Conservation (phyloP, 2,113 vertebrate genomes). For the Ailurus styani region DNA sequence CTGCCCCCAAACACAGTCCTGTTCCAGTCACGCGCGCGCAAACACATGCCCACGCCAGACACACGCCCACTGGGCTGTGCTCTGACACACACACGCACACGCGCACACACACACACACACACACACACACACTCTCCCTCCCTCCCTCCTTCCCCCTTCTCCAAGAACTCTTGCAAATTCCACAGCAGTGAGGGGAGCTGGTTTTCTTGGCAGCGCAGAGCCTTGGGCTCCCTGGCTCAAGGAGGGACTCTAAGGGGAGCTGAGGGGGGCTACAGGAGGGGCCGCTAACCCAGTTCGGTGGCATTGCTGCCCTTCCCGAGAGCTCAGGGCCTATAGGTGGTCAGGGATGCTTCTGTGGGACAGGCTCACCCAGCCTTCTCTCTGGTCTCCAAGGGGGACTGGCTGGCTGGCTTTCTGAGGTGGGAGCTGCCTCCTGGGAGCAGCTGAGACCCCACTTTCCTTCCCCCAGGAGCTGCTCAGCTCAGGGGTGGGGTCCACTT, state of each 20-base stretch:
- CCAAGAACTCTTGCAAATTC: constrained; percentile 68
- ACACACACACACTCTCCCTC: not conserved
- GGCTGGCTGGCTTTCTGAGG: not conserved
- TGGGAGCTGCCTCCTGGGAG: not conserved
- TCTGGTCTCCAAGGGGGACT: not conserved
- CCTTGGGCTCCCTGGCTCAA: constrained; percentile 31
- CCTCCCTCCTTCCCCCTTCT: not conserved
- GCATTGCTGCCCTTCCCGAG: not conserved
- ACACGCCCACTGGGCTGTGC: constrained; percentile 22
- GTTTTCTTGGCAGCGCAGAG: constrained; percentile 68
- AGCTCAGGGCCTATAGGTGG: not conserved
- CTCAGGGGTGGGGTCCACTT: not conserved
- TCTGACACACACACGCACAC: not conserved
- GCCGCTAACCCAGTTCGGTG: not conserved
- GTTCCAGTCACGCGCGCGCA: constrained; percentile 33
- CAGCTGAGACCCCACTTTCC: not conserved
- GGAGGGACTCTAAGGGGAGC: not conserved
- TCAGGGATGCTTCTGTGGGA: not conserved
- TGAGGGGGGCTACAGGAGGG: not conserved
- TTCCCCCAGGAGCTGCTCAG: not conserved
- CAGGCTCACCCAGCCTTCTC: not conserved
- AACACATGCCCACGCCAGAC: constrained; percentile 21
- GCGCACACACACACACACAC: not conserved
- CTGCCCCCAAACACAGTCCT: constrained; percentile 11
- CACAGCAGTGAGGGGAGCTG: constrained; percentile 73